Conservation (phyloP, 2,113 vertebrate species). For the Okapia johnstoni region DNA sequence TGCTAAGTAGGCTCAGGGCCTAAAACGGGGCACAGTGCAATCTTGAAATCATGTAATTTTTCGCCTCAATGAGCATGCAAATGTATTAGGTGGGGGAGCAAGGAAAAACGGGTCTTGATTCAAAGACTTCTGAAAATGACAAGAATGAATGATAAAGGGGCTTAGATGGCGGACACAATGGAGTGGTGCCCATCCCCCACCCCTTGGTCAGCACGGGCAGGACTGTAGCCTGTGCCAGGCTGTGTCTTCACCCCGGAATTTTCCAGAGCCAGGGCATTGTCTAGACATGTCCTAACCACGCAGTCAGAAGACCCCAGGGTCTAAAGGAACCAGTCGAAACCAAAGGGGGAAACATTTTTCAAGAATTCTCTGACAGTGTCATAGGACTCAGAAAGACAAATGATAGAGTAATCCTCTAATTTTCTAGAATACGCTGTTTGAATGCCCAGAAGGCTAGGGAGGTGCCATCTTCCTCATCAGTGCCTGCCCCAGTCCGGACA, state of each 20-base stretch:
- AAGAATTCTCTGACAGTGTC: not conserved
- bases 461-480: not conserved
- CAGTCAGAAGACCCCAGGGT: not conserved
- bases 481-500: not conserved
- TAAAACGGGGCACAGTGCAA: conserved; percentile 54
- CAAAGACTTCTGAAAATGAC: conserved; percentile 39
- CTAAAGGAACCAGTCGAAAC: not conserved
- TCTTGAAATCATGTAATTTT: conserved; percentile 81
- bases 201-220: not conserved
- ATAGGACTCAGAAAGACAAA: not conserved
- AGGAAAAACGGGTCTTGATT: conserved; percentile 22
- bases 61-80: conserved; percentile 78
- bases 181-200: rapidly evolving
- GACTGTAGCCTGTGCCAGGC: not conserved
- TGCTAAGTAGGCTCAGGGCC: conserved; percentile 70
- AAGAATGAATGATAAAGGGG: conserved; percentile 23
- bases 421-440: not conserved
- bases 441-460: not conserved
- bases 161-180: not conserved
- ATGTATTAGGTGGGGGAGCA: conserved; percentile 62
- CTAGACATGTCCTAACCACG: not conserved
- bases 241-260: not conserved
- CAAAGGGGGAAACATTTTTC: not conserved
- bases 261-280: not conserved
- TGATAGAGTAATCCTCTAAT: not conserved